Base-by-base conservation (phyloP, 2,113 vertebrate genomes). In the Sardina pilchardus region DNA sequence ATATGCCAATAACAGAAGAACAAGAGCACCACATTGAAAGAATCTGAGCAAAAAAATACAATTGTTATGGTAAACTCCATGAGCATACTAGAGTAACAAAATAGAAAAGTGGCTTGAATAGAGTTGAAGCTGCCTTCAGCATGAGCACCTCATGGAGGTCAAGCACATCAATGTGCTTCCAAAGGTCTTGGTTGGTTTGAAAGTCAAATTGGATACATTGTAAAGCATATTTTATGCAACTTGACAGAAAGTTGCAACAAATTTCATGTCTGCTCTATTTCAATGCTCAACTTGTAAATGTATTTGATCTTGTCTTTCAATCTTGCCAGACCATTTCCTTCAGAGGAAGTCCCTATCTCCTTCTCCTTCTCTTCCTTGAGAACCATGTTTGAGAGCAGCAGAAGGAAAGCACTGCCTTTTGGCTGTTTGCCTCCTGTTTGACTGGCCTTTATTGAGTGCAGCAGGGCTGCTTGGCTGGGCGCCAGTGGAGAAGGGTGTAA, bases 401-500 rank as follows among this genome's bases (percentile, higher is more conserved):
- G 85, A 92, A 94, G 93, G 90, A 92, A 96, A 96, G 95, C 94
- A 94, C 90, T 92, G 93, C 90, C 90, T 94, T 93, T 93, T 97
- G 97, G 96, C 97, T 88, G 44, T 45, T 59, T 95, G 96, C 96
- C 96, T 93, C 94, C 94, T 93, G 92, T 95, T 94, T 95, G 94
- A 96, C 96, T 96, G 96, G 95, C 92, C 94, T 97, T 96, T 94
- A 97, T 97, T 96, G 96, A 95, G 95, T 95, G 94, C 96, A 96
- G 95, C 94, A 93, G 93, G 90, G 89, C 91, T 95, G 88, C 89
- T 87, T 97, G 96, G 96, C 95, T 94, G 93, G 81, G 48, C 92
- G 95, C 95, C 96, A 97, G 91, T 92, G 91, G 92, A 94, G 91
- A 93, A 83, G 86, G 75, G 34, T 34, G 34, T 63, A n/a, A 63